Percentiles rank a stretch among this genome's conserved stretches.
Evolutionary conservation across 2,113 vertebrate genomes (phyloP).

Genomic region (Catagonus wagneri): DNA sequence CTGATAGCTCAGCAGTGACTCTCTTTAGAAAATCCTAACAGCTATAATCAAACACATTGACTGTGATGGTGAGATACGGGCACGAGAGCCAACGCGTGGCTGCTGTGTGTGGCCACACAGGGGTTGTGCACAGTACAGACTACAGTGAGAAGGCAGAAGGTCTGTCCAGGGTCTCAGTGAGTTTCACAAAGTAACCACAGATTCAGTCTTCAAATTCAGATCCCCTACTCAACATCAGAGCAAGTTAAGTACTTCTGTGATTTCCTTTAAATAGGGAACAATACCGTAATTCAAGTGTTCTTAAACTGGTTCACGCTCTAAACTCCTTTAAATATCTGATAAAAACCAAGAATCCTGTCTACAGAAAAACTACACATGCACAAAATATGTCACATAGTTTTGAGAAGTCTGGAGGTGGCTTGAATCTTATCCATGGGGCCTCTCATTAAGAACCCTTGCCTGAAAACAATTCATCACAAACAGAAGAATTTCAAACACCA

Average conservation of each 20-base stretch:
- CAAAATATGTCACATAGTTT: neutral
- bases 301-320: neutral
- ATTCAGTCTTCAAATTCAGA: neutral
- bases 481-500: neutral
- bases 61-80: neutral
- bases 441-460: neutral
- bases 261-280: neutral
- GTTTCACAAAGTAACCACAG: neutral
- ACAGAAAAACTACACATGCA: neutral
- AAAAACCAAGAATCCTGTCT: neutral
- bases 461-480: neutral
- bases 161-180: neutral
- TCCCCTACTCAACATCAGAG: neutral
- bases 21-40: neutral
- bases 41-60: neutral
- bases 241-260: neutral
- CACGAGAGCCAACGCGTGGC: neutral
- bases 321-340: neutral
- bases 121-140: too few relatives aligned
- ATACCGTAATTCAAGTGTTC: neutral
- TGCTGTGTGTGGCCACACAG: neutral
- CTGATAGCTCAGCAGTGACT: neutral
- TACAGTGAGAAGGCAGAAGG: neutral
- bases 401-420: neutral
- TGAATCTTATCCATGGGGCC: neutral